Base-by-base conservation (phyloP, 2,888 invertebrate genomes). In the Drosophila pseudotalamancana region DNA sequence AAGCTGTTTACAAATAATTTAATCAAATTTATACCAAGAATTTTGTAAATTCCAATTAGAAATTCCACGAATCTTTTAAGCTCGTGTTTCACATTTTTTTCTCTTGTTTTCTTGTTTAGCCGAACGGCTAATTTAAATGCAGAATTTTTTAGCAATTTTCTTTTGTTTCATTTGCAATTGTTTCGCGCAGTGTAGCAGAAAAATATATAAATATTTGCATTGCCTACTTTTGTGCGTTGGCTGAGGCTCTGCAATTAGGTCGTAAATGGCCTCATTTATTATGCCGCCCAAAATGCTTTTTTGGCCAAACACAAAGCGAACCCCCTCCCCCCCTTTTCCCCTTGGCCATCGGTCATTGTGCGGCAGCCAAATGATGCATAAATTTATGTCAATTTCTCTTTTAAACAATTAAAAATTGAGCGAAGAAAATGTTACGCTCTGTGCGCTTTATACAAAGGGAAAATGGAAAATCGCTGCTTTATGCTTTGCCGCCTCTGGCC, bases 321-420 rank as follows among this genome's bases (percentile, higher is more conserved):
- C 11, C 21, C 31, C 14, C 31, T 12, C 45, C 6, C 12, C 14
- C 9, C 1, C 16, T 1, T 1, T 19, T 6, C 11, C 29, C 11
- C 21, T 21, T 11, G 42, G 49, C 48, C 56, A 70, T 69, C 70
- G 71, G 72, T 67, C 64, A 59, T 64, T 72, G 60, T 74, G 53
- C 34, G 60, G 46, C 55, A 60, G 64, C 56, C 63, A 70, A 71
- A 71, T 68, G 64, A 72, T 85, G 75, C 76, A 84, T 75, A 72
- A 81, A 81, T 80, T 81, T 60, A 81, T 84, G 82, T 70, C 82
- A 81, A 76, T 69, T 83, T 80, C 78, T 61, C 60, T 68, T 67
- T 77, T 65, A 73, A 85, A 85, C 85, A 85, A 81, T 81, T 85
- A 81, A 75, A 77, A 67, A 55, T 59, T 23, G 32, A 37, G 27